phyloP scores from a whole-genome alignment of 2,797 vertebrate species.

The Neomorphus geoffroyi region DNA sequence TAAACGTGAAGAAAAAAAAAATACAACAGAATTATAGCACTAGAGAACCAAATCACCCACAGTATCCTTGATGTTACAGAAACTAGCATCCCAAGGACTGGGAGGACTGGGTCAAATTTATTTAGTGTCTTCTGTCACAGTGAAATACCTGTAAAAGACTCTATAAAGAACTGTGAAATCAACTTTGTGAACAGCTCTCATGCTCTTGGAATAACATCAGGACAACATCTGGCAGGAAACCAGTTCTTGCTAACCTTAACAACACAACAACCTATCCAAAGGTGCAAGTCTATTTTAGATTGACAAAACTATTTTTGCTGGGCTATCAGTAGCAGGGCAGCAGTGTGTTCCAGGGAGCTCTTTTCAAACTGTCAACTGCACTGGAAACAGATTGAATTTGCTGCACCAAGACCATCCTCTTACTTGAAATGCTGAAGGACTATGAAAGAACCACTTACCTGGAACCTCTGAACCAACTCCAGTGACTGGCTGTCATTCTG shows the following conservation, averaged over 20 bases:
- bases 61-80: neutral
- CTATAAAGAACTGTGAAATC: neutral
- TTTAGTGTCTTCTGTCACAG: neutral
- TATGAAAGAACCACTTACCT: slow-evolving; percentile 77
- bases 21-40: neutral
- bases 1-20: neutral
- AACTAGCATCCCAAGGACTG: neutral
- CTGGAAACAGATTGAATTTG: neutral
- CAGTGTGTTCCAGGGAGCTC: neutral
- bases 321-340: neutral
- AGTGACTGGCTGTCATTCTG: slow-evolving; percentile 94
- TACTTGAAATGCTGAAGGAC: neutral
- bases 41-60: neutral
- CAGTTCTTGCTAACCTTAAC: neutral
- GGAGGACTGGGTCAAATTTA: neutral
- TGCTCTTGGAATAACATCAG: neutral
- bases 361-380: neutral
- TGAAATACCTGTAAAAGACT: neutral
- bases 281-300: neutral
- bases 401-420: neutral
- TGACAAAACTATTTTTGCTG: neutral
- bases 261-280: neutral
- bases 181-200: neutral
- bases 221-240: neutral
- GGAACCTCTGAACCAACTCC: slow-evolving; percentile 92